Conservation (phyloP, 2,888 invertebrate genomes). For the Ennomos erosarius region DNA sequence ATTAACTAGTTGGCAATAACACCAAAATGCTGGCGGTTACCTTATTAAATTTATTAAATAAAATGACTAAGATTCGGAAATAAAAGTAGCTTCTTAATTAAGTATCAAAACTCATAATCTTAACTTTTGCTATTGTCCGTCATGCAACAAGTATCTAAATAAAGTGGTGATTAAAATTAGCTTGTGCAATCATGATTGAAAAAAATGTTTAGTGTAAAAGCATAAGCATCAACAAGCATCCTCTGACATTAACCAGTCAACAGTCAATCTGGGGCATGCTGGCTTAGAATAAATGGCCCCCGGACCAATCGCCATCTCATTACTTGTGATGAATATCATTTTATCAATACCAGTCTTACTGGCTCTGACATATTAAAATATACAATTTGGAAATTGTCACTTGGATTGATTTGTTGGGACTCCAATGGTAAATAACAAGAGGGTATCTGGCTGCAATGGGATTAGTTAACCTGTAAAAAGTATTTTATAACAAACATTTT, state of each 20-base stretch:
- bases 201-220: background rate
- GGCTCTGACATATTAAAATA: constrained; percentile 1
- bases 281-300: background rate
- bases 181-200: too few relatives aligned
- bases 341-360: constrained; percentile 24
- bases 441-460: background rate
- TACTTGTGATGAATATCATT: background rate
- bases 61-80: too few relatives aligned
- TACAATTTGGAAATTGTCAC: background rate
- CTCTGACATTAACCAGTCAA: background rate
- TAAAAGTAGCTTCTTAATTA: too few relatives aligned
- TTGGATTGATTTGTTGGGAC: background rate
- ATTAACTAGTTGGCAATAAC: too few relatives aligned
- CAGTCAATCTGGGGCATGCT: background rate
- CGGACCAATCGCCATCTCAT: background rate
- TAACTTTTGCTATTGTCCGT: too few relatives aligned
- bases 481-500: too few relatives aligned
- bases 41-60: too few relatives aligned
- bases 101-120: too few relatives aligned
- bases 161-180: too few relatives aligned
- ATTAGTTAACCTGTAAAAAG: too few relatives aligned
- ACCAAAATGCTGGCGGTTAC: too few relatives aligned
- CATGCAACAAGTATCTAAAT: too few relatives aligned
- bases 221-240: background rate
- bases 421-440: constrained; percentile 20